These are phyloP conservation scores for Trypoxylus dichotomus DNA, from an alignment of 1,140 invertebrate species.

Conservation along the genomic window DNA sequence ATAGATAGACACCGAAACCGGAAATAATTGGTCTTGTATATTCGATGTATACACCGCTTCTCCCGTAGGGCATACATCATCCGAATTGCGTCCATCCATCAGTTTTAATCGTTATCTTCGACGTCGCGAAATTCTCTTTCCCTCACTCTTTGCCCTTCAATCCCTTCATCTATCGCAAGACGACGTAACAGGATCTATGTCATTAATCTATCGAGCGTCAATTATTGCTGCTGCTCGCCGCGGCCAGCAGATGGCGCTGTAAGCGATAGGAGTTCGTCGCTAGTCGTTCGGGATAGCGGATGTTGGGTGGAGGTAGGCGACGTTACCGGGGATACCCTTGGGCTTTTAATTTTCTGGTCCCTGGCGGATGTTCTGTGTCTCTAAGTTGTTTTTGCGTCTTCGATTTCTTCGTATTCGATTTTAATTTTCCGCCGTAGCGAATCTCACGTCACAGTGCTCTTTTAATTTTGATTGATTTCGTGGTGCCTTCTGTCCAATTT, in stretches of 20 bases:
- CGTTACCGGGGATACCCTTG: background rate
- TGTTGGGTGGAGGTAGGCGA: background rate
- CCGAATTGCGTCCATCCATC: conserved; percentile 20
- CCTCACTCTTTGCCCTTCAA: background rate
- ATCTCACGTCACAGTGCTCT: background rate
- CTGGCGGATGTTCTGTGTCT: background rate
- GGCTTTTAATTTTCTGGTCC: background rate
- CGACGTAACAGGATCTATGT: conserved; percentile 7
- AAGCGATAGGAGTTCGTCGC: background rate
- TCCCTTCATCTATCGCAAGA: background rate
- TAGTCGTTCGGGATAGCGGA: background rate
- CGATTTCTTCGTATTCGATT: background rate
- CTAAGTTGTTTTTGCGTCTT: background rate
- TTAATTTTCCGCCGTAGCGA: conserved; percentile 15
- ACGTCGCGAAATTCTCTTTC: background rate
- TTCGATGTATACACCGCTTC: background rate
- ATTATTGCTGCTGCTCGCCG: background rate
- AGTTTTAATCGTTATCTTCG: conserved; percentile 21
- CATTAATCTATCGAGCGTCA: conserved; percentile 24
- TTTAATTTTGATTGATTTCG: conserved; percentile 23
- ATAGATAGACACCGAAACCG: background rate
- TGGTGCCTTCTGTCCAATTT: background rate
- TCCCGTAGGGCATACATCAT: conserved; percentile 3
- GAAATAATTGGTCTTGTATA: conserved; percentile 27
- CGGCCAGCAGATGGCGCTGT: background rate